These are phyloP conservation scores for Philonicus albiceps DNA, from an alignment of 2,888 invertebrate genomes.

Conservation along the genomic window DNA sequence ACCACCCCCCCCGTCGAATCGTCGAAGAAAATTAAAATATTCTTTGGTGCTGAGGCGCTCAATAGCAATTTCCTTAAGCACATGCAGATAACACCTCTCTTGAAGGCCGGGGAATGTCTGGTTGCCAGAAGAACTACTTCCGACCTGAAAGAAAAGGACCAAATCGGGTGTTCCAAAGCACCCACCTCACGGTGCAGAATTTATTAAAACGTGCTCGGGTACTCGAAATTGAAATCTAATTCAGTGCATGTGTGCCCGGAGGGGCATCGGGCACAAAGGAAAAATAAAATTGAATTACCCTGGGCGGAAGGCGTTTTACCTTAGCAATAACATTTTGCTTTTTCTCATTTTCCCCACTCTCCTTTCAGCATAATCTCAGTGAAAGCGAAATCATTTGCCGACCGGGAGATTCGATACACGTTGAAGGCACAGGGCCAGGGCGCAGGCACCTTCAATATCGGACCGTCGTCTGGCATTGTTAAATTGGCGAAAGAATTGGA, in stretches of 20 bases:
- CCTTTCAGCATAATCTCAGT: conserved; percentile 88
- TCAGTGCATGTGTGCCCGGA: not conserved
- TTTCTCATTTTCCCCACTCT: conserved; percentile 55
- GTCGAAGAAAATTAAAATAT: not conserved
- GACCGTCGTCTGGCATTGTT: conserved; percentile 92
- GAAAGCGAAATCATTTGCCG: conserved; percentile 96
- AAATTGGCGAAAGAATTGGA: conserved; percentile 95
- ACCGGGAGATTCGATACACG: conserved; percentile 95
- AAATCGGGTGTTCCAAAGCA: not conserved
- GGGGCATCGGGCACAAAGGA: not conserved
- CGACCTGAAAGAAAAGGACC: not conserved
- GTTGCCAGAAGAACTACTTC: not conserved
- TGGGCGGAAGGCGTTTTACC: not conserved
- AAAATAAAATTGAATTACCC: conserved; percentile 24
- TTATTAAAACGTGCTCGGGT: conserved; percentile 12
- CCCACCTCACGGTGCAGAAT: not conserved
- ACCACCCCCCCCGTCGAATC: not conserved
- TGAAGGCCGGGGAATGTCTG: not conserved
- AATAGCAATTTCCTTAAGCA: not conserved
- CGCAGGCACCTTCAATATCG: conserved; percentile 94
- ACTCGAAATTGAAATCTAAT: conserved; percentile 17
- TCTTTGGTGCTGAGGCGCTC: not conserved
- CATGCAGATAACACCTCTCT: not conserved
- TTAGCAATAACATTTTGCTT: not conserved
- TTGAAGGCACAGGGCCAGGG: conserved; percentile 93